Evolutionary conservation across 2,888 invertebrate species (phyloP), one percentile per base, ranked within the genome.

Genomic region (Acrobasis consociella): DNA sequence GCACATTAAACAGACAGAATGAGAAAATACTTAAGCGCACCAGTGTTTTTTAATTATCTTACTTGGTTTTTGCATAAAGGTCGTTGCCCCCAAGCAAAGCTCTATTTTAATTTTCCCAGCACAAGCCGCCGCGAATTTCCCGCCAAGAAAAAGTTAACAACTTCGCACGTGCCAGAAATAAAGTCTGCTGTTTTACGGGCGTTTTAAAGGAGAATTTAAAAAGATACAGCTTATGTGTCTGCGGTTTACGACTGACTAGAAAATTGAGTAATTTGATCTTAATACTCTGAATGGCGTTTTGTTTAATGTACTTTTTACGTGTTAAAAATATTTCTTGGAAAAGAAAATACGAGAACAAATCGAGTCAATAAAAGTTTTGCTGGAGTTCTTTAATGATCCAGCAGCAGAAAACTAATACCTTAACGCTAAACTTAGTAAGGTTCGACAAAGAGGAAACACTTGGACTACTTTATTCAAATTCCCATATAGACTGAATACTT

Each of bases 21-120:
- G n/a, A 46, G 46, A 13, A 46, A 46, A 46, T 7, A 31, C 31
- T 31, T 31, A 31, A 31, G 31, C 31, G 7, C 31, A 31, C 31
- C 31, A 31, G 46, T 46, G n/a, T 52, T 22, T 1, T 52, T 31
- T 9, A 52, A 31, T 8, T 52, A 31, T 68, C 31, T 31, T 31
- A 13, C 31, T 31, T n/a, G 9, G 50, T 52, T 31, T 52, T 31
- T 31, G 31, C n/a, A 38, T 38, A 38, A 53, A 53, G 38, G 46
- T 56, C 56, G 7, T 80, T 83, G 82, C 74, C 42, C 1, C 13
- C 81, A 83, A 89, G 82, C 88, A 78, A 85, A 85, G 85, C 85
- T 89, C 86, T 86, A 89, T 89, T 91, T 91, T 91, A 90, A 91
- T 91, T 91, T 90, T 85, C 83, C 78, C 80, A 76, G 80, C 81